These are phyloP conservation scores for Gobiocypris rarus DNA, from an alignment of 2,113 vertebrate species.

Conservation along the genomic window DNA sequence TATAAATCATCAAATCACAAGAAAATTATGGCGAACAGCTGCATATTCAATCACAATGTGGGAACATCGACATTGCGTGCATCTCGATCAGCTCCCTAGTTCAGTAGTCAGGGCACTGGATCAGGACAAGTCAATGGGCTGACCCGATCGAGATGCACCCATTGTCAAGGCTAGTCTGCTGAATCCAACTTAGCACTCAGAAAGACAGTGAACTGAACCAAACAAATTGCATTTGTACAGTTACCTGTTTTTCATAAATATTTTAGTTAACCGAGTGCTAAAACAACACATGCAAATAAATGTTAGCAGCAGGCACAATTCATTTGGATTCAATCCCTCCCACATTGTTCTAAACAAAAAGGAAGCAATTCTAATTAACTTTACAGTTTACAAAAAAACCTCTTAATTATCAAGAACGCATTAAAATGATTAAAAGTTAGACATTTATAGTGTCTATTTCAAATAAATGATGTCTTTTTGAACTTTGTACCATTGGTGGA, in stretches of 20 bases:
- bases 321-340: neutral
- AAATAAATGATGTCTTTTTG: neutral
- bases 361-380: neutral
- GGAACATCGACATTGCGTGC: no score
- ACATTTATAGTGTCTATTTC: neutral
- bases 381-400: neutral
- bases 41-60: neutral
- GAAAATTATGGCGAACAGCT: neutral
- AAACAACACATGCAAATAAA: neutral
- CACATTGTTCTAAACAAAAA: neutral
- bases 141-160: no score
- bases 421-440: neutral
- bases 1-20: neutral
- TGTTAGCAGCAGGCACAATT: neutral
- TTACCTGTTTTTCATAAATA: neutral
- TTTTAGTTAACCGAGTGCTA: neutral
- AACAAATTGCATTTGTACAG: neutral
- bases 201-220: neutral
- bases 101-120: no score
- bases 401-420: neutral
- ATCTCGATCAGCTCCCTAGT: no score
- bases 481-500: slow-evolving; percentile 37
- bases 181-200: neutral
- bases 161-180: neutral
- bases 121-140: no score